Conservation (phyloP, 2,113 vertebrate genomes). For the Ploceus nigricollis region DNA sequence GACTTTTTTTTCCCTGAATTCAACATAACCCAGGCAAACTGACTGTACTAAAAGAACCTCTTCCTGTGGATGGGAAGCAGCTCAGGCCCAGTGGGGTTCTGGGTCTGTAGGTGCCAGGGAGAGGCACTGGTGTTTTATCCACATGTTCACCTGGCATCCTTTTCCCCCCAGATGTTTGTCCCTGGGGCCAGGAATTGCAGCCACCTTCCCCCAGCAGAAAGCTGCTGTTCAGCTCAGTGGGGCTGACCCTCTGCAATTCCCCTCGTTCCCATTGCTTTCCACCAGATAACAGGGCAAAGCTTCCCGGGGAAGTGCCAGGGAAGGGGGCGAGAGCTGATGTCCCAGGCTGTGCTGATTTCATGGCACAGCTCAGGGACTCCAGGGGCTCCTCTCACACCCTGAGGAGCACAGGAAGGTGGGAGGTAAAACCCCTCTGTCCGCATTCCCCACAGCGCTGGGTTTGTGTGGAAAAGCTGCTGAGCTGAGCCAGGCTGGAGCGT, state of each 20-base stretch:
- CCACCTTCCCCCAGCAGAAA: neutral
- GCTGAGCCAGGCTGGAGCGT: neutral
- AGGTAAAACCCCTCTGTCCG: neutral
- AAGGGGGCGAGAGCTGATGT: too few relatives aligned
- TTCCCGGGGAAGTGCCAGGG: neutral
- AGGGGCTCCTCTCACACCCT: neutral
- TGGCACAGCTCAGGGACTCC: neutral
- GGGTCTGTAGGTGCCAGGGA: rapidly evolving
- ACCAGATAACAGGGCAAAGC: neutral
- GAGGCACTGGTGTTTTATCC: neutral
- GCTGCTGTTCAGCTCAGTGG: neutral
- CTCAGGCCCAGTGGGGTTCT: rapidly evolving
- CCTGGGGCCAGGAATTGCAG: neutral
- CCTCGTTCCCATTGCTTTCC: rapidly evolving
- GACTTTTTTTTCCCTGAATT: neutral
- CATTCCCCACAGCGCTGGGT: rapidly evolving
- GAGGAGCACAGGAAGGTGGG: neutral
- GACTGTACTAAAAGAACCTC: rapidly evolving
- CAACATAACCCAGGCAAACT: neutral
- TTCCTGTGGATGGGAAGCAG: neutral
- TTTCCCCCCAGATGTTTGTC: neutral
- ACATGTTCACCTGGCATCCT: neutral
- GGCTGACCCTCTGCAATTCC: neutral
- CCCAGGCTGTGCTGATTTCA: neutral
- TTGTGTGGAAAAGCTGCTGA: neutral